A percentile compares a stretch with the other conserved stretches of the same genome.
These are phyloP conservation scores for Hyles lineata DNA, from an alignment of 2,888 invertebrate genomes.

Conservation along the genomic window DNA sequence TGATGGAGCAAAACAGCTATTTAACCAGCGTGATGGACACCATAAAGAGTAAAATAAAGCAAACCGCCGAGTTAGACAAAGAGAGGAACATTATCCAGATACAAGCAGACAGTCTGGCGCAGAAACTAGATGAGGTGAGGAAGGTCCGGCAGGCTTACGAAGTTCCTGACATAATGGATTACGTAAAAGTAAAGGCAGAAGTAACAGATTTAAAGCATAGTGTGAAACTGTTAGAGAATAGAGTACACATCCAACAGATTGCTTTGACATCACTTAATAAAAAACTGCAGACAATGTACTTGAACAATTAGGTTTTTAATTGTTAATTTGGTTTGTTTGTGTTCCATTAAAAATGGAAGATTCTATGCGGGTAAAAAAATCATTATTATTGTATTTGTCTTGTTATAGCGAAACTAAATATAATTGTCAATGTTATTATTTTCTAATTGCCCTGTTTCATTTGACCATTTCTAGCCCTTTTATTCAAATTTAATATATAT, in stretches of 20 bases:
- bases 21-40: slow-evolving; percentile 69
- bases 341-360: too few species aligned
- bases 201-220: slow-evolving; percentile 73
- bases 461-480: too few species aligned
- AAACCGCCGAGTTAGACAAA: slow-evolving; percentile 70
- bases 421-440: too few species aligned
- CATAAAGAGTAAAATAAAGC: slow-evolving; percentile 68
- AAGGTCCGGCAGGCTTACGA: slow-evolving; percentile 72
- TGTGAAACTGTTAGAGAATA: slow-evolving; percentile 67
- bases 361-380: too few species aligned
- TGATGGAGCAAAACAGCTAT: slow-evolving; percentile 80
- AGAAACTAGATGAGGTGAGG: slow-evolving; percentile 67
- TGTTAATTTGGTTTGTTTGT: slow-evolving; percentile 14
- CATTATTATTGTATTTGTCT: too few species aligned
- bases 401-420: too few species aligned
- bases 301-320: slow-evolving; percentile 27
- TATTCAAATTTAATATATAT: too few species aligned
- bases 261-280: slow-evolving; percentile 65
- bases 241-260: slow-evolving; percentile 68
- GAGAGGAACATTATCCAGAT: slow-evolving; percentile 65
- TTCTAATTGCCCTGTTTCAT: too few species aligned
- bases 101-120: slow-evolving; percentile 69
- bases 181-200: slow-evolving; percentile 81
- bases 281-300: slow-evolving; percentile 54
- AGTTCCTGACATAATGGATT: slow-evolving; percentile 85